Percentiles rank a stretch among this genome's conserved stretches.
These are phyloP conservation scores for Bombus waltoni DNA, from an alignment of 1,140 invertebrate genomes.

Conservation along the genomic window DNA sequence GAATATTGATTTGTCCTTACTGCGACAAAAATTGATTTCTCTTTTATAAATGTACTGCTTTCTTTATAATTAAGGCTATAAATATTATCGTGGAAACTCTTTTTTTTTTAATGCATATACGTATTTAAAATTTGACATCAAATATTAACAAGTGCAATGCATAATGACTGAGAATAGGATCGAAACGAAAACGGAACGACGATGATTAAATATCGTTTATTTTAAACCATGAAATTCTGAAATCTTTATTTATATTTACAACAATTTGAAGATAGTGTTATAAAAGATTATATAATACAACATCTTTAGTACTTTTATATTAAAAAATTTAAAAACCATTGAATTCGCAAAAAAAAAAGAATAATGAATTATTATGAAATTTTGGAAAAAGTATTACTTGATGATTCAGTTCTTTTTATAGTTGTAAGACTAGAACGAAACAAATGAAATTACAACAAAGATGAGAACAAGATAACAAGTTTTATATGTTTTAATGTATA, in stretches of 20 bases:
- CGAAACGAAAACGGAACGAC: constrained; percentile 13
- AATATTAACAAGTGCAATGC: constrained; percentile 46
- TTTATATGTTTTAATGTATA: constrained; percentile 60
- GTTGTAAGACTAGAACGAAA: constrained; percentile 29
- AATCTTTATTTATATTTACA: constrained; percentile 22
- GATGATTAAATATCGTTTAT: constrained; percentile 11
- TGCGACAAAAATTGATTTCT: constrained; percentile 27
- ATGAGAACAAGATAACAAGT: constrained; percentile 36
- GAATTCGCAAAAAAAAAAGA: constrained; percentile 14
- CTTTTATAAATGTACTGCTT: constrained; percentile 17
- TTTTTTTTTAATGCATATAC: neutral
- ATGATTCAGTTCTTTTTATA: constrained; percentile 16
- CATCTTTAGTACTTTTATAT: constrained; percentile 63
- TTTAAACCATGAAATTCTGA: constrained; percentile 5
- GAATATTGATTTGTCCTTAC: constrained; percentile 42
- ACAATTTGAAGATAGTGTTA: constrained; percentile 25
- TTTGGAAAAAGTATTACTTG: neutral
- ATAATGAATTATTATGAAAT: constrained; percentile 5
- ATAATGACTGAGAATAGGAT: constrained; percentile 46
- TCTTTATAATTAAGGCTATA: neutral
- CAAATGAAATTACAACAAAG: constrained; percentile 15
- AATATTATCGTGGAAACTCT: neutral
- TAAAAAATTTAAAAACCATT: constrained; percentile 39
- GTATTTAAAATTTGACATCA: constrained; percentile 2
- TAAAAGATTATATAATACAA: constrained; percentile 26